Evolutionary conservation across 1,140 invertebrate species (phyloP).

Genomic region (Anadara kagoshimensis): DNA sequence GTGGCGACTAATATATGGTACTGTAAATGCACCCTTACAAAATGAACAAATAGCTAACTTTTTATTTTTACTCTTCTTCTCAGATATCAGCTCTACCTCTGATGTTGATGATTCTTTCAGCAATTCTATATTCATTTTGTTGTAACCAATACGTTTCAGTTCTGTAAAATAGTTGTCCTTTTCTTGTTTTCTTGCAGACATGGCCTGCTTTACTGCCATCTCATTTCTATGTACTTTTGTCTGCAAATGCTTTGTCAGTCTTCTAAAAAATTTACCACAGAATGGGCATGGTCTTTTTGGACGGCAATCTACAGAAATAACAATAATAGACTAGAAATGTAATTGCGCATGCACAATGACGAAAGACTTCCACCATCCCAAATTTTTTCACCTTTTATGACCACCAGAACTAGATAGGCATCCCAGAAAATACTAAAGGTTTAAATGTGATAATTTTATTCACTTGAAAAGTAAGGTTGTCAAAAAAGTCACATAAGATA

Average conservation of each 20-base stretch:
- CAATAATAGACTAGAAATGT: too few relatives aligned
- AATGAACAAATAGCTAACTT: not conserved
- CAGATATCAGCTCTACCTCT: not conserved
- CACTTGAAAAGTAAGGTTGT: too few relatives aligned
- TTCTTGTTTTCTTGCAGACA: not conserved
- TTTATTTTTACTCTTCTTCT: not conserved
- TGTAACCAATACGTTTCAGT: not conserved
- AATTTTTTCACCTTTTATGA: too few relatives aligned
- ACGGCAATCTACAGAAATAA: not conserved
- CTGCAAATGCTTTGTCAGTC: not conserved
- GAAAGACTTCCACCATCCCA: too few relatives aligned
- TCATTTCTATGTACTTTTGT: not conserved
- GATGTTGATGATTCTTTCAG: not conserved
- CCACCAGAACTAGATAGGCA: too few relatives aligned
- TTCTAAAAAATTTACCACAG: not conserved
- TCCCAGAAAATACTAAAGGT: too few relatives aligned
- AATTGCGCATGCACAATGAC: too few relatives aligned
- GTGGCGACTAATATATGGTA: not conserved
- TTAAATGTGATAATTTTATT: too few relatives aligned
- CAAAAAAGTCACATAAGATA: too few relatives aligned
- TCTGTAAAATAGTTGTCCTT: not conserved
- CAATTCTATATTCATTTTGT: not conserved
- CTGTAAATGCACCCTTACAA: not conserved
- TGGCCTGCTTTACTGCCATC: not conserved
- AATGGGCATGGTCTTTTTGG: constrained; percentile 3